Base-by-base conservation (phyloP, 1,140 invertebrate species). In the Palaemon carinicauda region DNA sequence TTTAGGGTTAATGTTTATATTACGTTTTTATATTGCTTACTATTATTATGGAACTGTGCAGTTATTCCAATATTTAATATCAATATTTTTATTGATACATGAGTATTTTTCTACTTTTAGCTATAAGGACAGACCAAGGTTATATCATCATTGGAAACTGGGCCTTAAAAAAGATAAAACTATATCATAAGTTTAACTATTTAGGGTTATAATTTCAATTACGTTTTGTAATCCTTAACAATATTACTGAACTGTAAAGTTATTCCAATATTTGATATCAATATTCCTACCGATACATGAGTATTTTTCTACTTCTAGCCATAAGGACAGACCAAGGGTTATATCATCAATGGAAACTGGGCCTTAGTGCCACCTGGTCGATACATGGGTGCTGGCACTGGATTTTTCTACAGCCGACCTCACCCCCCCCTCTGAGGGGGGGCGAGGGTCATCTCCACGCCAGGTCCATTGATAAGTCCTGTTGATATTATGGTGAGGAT, bases 131-230 rank as follows among this genome's bases (percentile, higher is more conserved):
- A 19, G 80, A 96, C 91, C 95, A 95, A 14, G 94, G 94, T 69
- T 96, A 95, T 92, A 94, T 96, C 79, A 93, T 96, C 81, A 96
- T 96, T 91, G 96, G 96, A 3, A 95, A 96, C 89, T 95, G 95
- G 91, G 91, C 93, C 54, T 92, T 94, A 15, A n/a, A n/a, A n/a
- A n/a, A n/a, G n/a, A n/a, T n/a, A n/a, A n/a, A n/a, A n/a, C n/a
- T n/a, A n/a, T n/a, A n/a, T n/a, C n/a, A n/a, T n/a, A n/a, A n/a
- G n/a, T n/a, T n/a, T n/a, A n/a, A n/a, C n/a, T n/a, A n/a, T n/a
- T n/a, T n/a, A n/a, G n/a, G n/a, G n/a, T n/a, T n/a, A n/a, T n/a
- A n/a, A n/a, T n/a, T n/a, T n/a, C n/a, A n/a, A n/a, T n/a, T n/a
- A n/a, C n/a, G n/a, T n/a, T n/a, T n/a, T n/a, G n/a, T n/a, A n/a